These are phyloP conservation scores for Agrotis exclamationis DNA, from an alignment of 2,888 invertebrate species.

Conservation along the genomic window DNA sequence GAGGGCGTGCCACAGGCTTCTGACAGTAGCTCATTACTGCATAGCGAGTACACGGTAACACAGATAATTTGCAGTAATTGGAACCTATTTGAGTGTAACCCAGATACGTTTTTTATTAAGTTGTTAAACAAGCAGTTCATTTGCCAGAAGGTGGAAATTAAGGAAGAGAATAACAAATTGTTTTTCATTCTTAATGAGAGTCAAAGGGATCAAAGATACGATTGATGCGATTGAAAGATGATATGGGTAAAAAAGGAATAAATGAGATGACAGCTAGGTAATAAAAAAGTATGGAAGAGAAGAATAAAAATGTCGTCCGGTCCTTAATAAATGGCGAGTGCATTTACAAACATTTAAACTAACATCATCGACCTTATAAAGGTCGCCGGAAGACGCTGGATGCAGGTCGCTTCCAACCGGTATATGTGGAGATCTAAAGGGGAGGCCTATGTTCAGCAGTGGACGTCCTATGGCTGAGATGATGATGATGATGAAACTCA, in stretches of 20 bases:
- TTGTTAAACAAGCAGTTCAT: background rate
- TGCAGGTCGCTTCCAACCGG: too few species aligned
- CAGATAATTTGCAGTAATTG: slow-evolving; percentile 25
- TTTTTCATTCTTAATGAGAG: too few species aligned
- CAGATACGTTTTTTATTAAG: background rate
- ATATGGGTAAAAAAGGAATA: background rate
- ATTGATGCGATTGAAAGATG: background rate
- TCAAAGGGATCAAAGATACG: background rate
- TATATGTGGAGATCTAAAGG: too few species aligned
- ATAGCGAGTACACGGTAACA: slow-evolving; percentile 7
- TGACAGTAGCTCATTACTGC: slow-evolving; percentile 9
- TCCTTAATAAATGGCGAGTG: too few species aligned
- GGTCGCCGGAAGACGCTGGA: too few species aligned
- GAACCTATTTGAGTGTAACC: background rate
- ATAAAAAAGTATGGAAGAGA: background rate
- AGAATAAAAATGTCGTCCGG: background rate
- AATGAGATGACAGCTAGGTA: too few species aligned
- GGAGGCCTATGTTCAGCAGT: too few species aligned
- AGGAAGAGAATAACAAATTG: background rate
- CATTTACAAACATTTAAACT: too few species aligned
- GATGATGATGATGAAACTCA: too few species aligned
- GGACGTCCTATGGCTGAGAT: too few species aligned
- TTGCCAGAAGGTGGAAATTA: background rate
- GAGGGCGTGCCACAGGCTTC: slow-evolving; percentile 9
- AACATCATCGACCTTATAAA: too few species aligned